phyloP scores from a whole-genome alignment of 2,113 vertebrate species.

The Ancistrus triradiatus region DNA sequence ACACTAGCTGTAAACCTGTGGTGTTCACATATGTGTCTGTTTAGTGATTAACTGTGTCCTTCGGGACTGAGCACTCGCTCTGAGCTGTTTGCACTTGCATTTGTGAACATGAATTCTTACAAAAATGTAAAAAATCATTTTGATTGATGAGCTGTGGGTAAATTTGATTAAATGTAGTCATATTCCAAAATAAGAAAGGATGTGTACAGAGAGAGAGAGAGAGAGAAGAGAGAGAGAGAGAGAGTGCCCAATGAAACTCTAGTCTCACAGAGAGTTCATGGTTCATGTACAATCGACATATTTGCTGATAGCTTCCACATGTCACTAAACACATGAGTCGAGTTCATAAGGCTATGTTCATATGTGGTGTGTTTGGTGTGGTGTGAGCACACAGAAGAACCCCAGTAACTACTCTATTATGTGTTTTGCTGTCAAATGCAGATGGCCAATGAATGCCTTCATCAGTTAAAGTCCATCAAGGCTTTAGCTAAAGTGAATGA shows the following conservation, averaged over 20 bases:
- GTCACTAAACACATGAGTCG: conserved; percentile 28
- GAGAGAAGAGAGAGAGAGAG: not conserved
- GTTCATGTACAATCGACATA: conserved; percentile 1
- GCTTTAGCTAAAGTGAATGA: conserved; percentile 51
- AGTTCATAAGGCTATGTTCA: not conserved
- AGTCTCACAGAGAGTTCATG: conserved; percentile 17
- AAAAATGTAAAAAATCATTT: too few species aligned
- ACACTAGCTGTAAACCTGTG: conserved; percentile 24
- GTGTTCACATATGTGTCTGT: conserved; percentile 50
- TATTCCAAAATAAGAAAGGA: too few species aligned
- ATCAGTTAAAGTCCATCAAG: conserved; percentile 52
- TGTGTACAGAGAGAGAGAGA: not conserved
- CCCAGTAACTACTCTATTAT: not conserved
- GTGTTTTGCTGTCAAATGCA: conserved; percentile 45
- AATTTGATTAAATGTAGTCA: too few species aligned
- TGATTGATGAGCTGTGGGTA: too few species aligned
- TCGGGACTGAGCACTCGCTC: not conserved
- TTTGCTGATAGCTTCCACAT: conserved; percentile 55
- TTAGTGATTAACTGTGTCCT: conserved; percentile 44
- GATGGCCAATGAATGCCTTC: conserved; percentile 51
- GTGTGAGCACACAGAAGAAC: not conserved
- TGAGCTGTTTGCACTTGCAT: too few species aligned
- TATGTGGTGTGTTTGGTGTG: conserved; percentile 16
- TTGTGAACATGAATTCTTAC: too few species aligned
- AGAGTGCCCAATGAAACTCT: not conserved